Evolutionary conservation across 2,113 vertebrate species (phyloP), one percentile per base, ranked within the genome.

Genomic region (Oenanthe oenanthe): DNA sequence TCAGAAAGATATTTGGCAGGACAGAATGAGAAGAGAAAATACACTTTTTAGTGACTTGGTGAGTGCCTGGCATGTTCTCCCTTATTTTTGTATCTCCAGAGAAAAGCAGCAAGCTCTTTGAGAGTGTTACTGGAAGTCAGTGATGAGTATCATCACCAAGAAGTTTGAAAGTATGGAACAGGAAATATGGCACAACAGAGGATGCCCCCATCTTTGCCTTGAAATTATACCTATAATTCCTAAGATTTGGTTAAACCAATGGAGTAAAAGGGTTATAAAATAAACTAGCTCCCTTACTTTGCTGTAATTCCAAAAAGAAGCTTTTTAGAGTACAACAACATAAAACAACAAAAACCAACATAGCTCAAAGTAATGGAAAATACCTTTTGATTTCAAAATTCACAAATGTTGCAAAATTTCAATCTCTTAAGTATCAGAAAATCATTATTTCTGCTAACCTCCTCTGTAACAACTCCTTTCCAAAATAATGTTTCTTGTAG

Each of bases 1-100:
- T 88, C 58, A 73, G 70, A 86, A 91, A 57, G 42, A 50, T 24
- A 72, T 29, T 66, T 83, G 47, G 40, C 66, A 85, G 63, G 48
- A 36, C 43, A 80, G 70, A 77, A 86, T 56, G 65, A 90, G 88
- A 91, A 86, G 65, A 90, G 88, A 91, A 89, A 94, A 82, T 26
- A 45, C 5, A 16, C 32, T 57, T 92, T 77, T 89, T 79, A 53
- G 32, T 48, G 75, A 76, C 50, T 26, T 65, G 12, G 22, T 71
- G 56, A 76, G 42, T 75, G 78, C 31, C 67, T 74, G 73, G 42
- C 56, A 80, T 36, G 48, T 60, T 84, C 15, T 67, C 47, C 43
- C 56, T 42, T 74, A 9, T 48, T 91, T 67, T 51, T 71, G 0
- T 16, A 62, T 28, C 54, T 61, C 71, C 48, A 76, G 72, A 81